phyloP scores from a whole-genome alignment of 1,140 invertebrate species.

The Ruditapes philippinarum region DNA sequence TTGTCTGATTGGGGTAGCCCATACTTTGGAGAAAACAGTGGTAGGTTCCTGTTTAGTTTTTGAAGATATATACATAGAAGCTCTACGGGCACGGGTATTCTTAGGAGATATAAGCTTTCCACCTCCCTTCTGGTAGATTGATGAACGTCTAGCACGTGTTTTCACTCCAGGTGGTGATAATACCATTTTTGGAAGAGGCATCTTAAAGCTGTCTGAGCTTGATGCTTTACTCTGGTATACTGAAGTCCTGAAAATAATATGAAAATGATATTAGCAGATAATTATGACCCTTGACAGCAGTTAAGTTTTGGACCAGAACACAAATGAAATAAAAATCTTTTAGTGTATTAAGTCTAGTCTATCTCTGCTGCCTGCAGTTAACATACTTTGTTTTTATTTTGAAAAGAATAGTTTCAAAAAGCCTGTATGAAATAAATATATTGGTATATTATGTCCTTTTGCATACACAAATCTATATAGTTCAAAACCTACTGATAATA shows the following conservation, averaged over 20 bases:
- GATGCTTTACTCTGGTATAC: slow-evolving; percentile 45
- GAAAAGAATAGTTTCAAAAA: no score
- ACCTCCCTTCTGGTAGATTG: slow-evolving; percentile 52
- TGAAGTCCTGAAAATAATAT: slow-evolving; percentile 58
- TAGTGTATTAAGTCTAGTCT: no score
- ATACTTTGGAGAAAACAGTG: slow-evolving; percentile 60
- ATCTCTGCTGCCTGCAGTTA: no score
- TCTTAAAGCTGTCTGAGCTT: neutral
- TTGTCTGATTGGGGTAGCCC: slow-evolving; percentile 25
- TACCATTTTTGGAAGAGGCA: neutral
- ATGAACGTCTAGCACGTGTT: slow-evolving; percentile 44
- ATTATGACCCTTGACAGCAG: no score
- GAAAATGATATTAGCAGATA: no score
- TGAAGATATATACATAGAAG: slow-evolving; percentile 58
- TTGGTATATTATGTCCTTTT: no score
- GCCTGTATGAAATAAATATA: no score
- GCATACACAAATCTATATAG: no score
- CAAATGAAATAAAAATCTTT: no score
- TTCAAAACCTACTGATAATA: no score
- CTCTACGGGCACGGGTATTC: neutral
- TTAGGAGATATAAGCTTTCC: neutral
- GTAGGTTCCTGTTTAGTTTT: neutral
- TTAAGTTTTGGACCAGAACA: no score
- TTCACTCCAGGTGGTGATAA: slow-evolving; percentile 59
- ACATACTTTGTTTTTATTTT: no score